Conservation (phyloP, 2,113 vertebrate genomes). For the Malurus melanocephalus region DNA sequence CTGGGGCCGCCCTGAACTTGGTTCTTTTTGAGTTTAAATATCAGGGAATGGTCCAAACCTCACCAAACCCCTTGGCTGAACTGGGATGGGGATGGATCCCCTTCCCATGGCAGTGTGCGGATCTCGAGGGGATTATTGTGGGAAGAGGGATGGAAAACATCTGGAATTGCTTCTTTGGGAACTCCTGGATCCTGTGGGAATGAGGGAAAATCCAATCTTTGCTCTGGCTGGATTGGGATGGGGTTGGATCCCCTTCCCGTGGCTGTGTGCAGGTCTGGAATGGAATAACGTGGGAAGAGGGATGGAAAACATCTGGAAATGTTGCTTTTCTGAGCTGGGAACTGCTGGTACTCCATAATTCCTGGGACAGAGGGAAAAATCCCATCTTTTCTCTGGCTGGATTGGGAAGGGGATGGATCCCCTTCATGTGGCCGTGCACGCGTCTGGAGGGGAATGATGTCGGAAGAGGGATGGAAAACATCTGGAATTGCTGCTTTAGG, state of each 20-base stretch:
- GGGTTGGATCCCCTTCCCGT: no score
- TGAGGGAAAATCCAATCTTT: neutral
- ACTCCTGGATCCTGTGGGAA: neutral
- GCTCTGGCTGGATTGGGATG: neutral
- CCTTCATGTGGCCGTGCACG: fast-evolving
- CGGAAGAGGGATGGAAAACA: neutral
- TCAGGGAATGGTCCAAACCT: neutral
- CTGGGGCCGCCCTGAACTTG: fast-evolving
- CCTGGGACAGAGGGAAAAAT: no score
- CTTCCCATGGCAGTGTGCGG: fast-evolving
- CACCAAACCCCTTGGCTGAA: neutral
- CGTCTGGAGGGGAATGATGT: neutral
- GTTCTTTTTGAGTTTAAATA: neutral
- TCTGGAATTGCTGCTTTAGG: neutral
- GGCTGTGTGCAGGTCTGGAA: no score
- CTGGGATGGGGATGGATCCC: neutral
- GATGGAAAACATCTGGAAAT: neutral
- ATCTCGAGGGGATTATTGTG: neutral
- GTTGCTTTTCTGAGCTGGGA: neutral
- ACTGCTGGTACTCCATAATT: no score
- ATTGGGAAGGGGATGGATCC: neutral
- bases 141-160: neutral
- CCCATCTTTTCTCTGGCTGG: neutral
- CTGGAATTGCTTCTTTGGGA: neutral
- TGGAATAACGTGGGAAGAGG: no score